Conservation (phyloP, 2,888 invertebrate species). For the Pterobdella sp. region DNA sequence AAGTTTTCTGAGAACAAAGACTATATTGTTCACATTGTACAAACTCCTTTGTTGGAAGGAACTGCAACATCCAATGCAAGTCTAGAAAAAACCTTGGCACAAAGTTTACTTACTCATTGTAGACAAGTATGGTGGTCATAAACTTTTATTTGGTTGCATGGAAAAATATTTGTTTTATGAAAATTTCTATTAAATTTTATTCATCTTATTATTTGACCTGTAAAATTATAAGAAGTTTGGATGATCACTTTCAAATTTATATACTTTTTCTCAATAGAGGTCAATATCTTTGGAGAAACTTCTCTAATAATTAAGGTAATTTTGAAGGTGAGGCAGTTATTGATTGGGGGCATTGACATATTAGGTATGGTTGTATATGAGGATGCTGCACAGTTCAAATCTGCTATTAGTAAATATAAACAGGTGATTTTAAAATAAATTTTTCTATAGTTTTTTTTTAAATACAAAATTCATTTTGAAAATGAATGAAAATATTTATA, state of each 20-base stretch:
- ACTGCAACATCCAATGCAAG: background rate
- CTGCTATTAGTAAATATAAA: conserved; percentile 42
- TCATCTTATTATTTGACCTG: background rate
- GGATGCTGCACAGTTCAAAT: conserved; percentile 42
- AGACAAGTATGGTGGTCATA: conserved; percentile 30
- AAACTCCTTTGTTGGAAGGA: conserved; percentile 17
- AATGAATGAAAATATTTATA: too few relatives aligned
- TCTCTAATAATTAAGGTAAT: background rate
- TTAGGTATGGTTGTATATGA: conserved; percentile 71
- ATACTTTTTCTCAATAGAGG: background rate
- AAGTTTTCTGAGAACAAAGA: conserved; percentile 63
- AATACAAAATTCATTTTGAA: too few relatives aligned
- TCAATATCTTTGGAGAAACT: background rate
- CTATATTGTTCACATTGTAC: conserved; percentile 70
- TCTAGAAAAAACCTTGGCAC: background rate
- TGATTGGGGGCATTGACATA: conserved; percentile 80
- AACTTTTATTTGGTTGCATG: background rate
- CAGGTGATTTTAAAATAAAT: too few relatives aligned
- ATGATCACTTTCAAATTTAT: background rate
- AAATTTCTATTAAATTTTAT: background rate
- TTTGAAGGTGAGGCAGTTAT: conserved; percentile 68
- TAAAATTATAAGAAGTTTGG: conserved; percentile 7
- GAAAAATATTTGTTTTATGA: background rate
- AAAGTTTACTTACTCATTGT: conserved; percentile 19
- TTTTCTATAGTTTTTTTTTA: too few relatives aligned